Evolutionary conservation across 2,888 invertebrate genomes (phyloP).

Genomic region (Limnephilus auricula): DNA sequence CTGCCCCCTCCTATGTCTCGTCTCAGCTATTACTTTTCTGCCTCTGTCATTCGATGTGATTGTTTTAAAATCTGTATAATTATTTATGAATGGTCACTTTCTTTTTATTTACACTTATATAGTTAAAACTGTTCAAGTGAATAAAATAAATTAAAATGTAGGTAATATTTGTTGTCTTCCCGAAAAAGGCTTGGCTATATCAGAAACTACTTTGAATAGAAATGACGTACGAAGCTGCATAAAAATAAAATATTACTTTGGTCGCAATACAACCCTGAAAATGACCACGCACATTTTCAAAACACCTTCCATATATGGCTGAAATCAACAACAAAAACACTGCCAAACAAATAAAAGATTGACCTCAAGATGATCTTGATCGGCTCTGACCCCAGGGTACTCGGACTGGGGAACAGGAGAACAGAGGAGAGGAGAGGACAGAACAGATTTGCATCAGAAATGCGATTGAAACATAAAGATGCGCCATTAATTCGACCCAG

Average conservation of each 20-base stretch:
- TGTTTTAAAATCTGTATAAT: too few species aligned
- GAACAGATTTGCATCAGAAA: constrained; percentile 33
- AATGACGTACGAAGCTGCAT: background rate
- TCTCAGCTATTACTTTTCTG: too few species aligned
- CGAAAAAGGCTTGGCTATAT: background rate
- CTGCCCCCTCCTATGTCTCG: too few species aligned
- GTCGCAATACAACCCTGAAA: background rate
- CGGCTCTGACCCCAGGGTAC: constrained; percentile 14
- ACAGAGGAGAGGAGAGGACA: background rate
- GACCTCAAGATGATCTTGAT: constrained; percentile 55
- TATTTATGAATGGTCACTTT: too few species aligned
- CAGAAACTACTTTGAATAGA: background rate
- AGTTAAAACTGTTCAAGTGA: too few species aligned
- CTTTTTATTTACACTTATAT: too few species aligned
- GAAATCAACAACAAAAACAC: constrained; percentile 41
- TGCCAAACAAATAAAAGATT: constrained; percentile 41
- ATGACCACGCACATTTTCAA: constrained; percentile 10
- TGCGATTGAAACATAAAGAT: constrained; percentile 37
- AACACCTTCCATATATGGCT: constrained; percentile 24
- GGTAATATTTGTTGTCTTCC: background rate
- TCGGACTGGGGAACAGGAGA: background rate
- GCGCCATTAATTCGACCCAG: background rate
- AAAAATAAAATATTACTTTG: background rate
- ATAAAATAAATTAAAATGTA: too few species aligned
- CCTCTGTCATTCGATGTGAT: too few species aligned